phyloP scores from a whole-genome alignment of 2,113 vertebrate genomes.

The Labeo catla region DNA sequence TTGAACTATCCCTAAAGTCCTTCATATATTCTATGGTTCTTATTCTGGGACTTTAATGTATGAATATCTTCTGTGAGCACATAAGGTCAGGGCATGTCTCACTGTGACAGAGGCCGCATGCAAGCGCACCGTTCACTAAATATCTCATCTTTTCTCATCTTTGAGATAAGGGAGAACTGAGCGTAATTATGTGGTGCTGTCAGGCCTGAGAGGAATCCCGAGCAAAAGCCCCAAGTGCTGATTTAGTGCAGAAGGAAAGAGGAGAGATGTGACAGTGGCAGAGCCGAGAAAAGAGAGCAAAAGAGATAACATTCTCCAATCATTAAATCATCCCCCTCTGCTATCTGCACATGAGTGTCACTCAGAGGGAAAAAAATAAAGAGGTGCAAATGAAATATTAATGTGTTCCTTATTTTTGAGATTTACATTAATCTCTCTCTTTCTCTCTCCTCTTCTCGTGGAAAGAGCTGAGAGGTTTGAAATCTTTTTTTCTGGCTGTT shows the following conservation, averaged over 20 bases:
- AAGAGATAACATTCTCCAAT: slow-evolving; percentile 71
- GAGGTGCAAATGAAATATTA: slow-evolving; percentile 96
- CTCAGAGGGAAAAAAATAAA: slow-evolving; percentile 83
- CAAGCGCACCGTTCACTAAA: slow-evolving; percentile 75
- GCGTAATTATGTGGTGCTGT: slow-evolving; percentile 77
- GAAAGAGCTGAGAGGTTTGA: slow-evolving; percentile 35
- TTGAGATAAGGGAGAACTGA: slow-evolving; percentile 77
- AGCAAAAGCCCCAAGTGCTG: slow-evolving; percentile 82
- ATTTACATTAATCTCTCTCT: slow-evolving; percentile 82
- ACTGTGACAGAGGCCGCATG: slow-evolving; percentile 68
- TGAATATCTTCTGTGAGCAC: slow-evolving; percentile 35
- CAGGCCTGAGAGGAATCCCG: slow-evolving; percentile 74
- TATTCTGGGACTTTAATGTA: slow-evolving; percentile 10
- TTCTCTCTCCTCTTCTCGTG: slow-evolving; percentile 59
- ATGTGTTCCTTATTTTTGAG: slow-evolving; percentile 85
- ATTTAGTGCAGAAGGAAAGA: slow-evolving; percentile 80
- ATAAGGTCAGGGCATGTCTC: slow-evolving; percentile 49
- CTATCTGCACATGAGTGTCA: slow-evolving; percentile 87
- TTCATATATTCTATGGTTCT: background rate
- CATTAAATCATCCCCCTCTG: slow-evolving; percentile 83
- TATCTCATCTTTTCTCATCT: slow-evolving; percentile 80
- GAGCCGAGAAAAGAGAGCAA: slow-evolving; percentile 55
- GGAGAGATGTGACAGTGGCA: slow-evolving; percentile 71
- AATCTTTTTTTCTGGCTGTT: slow-evolving; percentile 31
- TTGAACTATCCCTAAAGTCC: background rate